Conservation (phyloP, 2,888 invertebrate species). For the Sipunculus nudus region DNA sequence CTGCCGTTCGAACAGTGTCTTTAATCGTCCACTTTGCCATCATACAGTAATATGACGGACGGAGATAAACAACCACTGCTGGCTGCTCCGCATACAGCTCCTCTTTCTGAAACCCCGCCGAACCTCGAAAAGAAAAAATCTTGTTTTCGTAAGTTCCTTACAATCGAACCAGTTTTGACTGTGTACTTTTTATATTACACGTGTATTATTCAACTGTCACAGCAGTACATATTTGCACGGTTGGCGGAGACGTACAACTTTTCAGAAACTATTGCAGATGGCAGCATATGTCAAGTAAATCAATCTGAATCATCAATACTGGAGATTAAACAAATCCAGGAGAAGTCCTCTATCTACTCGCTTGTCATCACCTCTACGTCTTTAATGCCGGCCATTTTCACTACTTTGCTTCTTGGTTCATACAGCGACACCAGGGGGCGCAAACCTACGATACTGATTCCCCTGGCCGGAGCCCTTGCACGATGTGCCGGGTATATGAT, state of each 20-base stretch:
- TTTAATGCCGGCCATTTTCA: background rate
- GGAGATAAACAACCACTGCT: too few species aligned
- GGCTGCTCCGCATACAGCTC: too few species aligned
- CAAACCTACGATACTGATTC: background rate
- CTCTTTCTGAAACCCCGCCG: too few species aligned
- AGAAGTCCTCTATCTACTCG: background rate
- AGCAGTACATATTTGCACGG: conserved; percentile 4
- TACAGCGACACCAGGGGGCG: conserved; percentile 13
- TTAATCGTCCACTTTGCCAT: too few species aligned
- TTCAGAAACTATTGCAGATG: background rate
- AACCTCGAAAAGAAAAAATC: too few species aligned
- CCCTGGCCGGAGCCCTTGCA: background rate
- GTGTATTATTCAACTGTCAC: background rate
- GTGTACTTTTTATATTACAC: conserved; percentile 1
- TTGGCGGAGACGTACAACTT: background rate
- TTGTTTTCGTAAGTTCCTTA: too few species aligned
- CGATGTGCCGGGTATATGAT: background rate
- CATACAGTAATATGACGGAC: too few species aligned
- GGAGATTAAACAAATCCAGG: conserved; percentile 1
- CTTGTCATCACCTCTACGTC: background rate
- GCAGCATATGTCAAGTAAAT: background rate
- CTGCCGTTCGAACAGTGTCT: too few species aligned
- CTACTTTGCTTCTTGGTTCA: background rate
- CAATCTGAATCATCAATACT: background rate
- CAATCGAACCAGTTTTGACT: conserved; percentile 10